phyloP scores from a whole-genome alignment of 92 coral and sea anemone genomes.

The Diadumene lineata region DNA sequence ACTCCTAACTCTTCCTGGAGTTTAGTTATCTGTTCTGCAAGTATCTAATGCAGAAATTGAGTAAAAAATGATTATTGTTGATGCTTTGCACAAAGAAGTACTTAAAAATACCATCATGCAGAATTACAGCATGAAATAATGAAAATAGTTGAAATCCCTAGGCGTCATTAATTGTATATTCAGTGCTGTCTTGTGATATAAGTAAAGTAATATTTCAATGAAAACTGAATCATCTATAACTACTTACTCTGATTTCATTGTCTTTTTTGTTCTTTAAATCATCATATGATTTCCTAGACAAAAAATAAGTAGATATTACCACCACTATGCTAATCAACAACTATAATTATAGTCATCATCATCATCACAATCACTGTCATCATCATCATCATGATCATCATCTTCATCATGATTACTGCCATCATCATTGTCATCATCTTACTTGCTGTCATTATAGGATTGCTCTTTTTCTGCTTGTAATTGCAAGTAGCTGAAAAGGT shows the following conservation, averaged over 20 bases:
- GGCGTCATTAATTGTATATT: too few relatives aligned
- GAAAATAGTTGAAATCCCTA: too few relatives aligned
- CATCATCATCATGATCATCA: neutral
- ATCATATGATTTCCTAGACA: slow-evolving; percentile 72
- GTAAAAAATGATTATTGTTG: too few relatives aligned
- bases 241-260: slow-evolving; percentile 70
- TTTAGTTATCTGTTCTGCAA: slow-evolving; percentile 71
- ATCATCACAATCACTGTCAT: neutral
- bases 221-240: neutral
- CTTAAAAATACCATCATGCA: too few relatives aligned
- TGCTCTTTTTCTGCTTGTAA: slow-evolving; percentile 96
- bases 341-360: neutral
- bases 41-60: slow-evolving; percentile 36
- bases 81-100: too few relatives aligned
- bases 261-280: slow-evolving; percentile 69
- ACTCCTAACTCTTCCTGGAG: slow-evolving; percentile 60
- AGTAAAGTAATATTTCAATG: neutral
- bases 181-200: too few relatives aligned
- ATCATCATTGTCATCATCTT: slow-evolving; percentile 9
- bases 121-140: neutral
- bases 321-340: neutral
- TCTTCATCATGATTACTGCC: neutral
- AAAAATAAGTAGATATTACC: too few relatives aligned
- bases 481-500: slow-evolving; percentile 72
- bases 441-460: slow-evolving; percentile 90